phyloP scores from a whole-genome alignment of 2,113 vertebrate species.

The Numenius arquata region DNA sequence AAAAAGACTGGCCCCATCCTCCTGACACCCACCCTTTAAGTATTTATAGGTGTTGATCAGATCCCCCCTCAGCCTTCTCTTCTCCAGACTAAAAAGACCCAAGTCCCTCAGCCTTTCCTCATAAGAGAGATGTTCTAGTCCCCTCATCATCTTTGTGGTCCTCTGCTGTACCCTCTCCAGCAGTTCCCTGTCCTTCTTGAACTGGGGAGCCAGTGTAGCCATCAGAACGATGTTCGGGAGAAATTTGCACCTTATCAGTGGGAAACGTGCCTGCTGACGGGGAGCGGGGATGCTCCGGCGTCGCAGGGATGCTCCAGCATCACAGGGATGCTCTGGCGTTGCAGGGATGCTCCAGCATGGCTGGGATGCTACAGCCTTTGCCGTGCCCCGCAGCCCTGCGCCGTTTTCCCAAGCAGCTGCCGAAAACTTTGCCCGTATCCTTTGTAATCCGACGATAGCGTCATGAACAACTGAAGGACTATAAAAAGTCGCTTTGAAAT shows the following conservation, averaged over 20 bases:
- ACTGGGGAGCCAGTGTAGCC: not conserved
- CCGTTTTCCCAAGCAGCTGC: not conserved
- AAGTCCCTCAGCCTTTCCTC: too few species aligned
- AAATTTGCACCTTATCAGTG: rapidly evolving
- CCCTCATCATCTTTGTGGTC: too few species aligned
- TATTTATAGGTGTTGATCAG: too few species aligned
- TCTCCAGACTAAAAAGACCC: too few species aligned
- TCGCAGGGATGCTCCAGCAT: not conserved
- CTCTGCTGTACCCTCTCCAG: too few species aligned
- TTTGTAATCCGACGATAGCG: not conserved
- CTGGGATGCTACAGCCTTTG: not conserved
- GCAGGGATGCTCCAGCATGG: rapidly evolving
- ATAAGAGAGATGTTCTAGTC: too few species aligned
- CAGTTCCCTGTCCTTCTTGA: too few species aligned
- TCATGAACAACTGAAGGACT: not conserved
- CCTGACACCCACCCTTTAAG: too few species aligned
- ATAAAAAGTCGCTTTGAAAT: conserved; percentile 20
- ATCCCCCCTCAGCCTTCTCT: too few species aligned
- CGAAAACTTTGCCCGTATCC: not conserved
- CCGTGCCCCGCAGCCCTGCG: rapidly evolving
- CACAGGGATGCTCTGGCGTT: not conserved
- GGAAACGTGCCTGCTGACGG: not conserved
- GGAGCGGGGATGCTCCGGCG: not conserved
- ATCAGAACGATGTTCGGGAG: rapidly evolving
- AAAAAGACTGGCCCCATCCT: too few species aligned